A percentile compares a stretch with the other conserved stretches of the same genome.
Evolutionary conservation across 2,113 vertebrate species (phyloP).

Genomic region (Panthera leo): DNA sequence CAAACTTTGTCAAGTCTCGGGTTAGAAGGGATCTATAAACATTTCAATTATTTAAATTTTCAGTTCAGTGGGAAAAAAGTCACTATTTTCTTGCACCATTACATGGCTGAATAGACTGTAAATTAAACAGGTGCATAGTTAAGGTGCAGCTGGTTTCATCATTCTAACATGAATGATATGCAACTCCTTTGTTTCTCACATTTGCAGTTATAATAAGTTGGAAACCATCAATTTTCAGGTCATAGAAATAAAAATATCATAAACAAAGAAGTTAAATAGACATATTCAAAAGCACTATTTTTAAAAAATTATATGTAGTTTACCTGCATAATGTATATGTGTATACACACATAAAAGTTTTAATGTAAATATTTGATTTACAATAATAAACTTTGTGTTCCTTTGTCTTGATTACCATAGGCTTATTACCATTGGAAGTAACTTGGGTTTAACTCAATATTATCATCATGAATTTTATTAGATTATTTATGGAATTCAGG

Average conservation of each 20-base stretch:
- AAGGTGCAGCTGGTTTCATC: conserved; percentile 35
- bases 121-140: conserved; percentile 39
- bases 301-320: not conserved
- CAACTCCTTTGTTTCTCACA: conserved; percentile 47
- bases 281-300: not conserved
- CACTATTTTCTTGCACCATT: not conserved
- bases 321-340: not conserved
- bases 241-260: conserved; percentile 37
- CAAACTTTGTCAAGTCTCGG: conserved; percentile 1
- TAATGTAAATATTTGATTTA: not conserved
- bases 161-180: conserved; percentile 54
- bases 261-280: not conserved
- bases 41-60: conserved; percentile 15
- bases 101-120: not conserved
- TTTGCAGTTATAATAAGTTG: not conserved
- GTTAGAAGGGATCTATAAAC: not conserved
- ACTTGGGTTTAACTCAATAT: not conserved
- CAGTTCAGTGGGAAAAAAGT: not conserved
- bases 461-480: not conserved
- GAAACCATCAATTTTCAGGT: conserved; percentile 37
- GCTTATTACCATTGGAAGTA: not conserved
- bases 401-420: not conserved
- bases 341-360: not conserved
- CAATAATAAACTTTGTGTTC: not conserved
- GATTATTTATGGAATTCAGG: not conserved